Conservation (phyloP, 2,888 invertebrate genomes). For the Epirrhoe tristata region DNA sequence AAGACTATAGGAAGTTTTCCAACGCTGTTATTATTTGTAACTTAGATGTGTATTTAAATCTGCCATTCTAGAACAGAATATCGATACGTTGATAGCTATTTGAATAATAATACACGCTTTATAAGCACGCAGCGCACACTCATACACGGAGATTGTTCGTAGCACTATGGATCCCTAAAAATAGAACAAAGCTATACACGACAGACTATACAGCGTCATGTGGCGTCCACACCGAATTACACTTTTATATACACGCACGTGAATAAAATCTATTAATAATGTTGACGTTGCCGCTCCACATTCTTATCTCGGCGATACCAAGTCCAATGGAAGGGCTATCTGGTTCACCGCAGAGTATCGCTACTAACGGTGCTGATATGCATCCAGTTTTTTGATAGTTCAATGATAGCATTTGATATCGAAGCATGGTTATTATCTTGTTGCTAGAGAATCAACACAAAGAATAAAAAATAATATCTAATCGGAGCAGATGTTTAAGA, state of each 20-base stretch:
- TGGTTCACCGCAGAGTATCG: slow-evolving; percentile 30
- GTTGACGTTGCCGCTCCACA: slow-evolving; percentile 78
- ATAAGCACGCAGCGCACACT: slow-evolving; percentile 23
- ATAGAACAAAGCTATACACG: slow-evolving; percentile 60
- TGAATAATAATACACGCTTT: slow-evolving; percentile 26
- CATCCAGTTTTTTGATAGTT: slow-evolving; percentile 23
- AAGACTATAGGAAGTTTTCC: slow-evolving; percentile 25
- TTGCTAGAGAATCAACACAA: not conserved
- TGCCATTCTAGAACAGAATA: slow-evolving; percentile 18
- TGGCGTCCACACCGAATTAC: slow-evolving; percentile 67
- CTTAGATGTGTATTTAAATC: slow-evolving; percentile 14
- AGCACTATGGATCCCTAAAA: slow-evolving; percentile 53
- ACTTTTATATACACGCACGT: slow-evolving; percentile 52
- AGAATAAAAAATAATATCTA: not conserved
- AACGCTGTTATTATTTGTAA: slow-evolving; percentile 7
- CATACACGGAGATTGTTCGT: slow-evolving; percentile 46
- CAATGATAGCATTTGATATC: not conserved
- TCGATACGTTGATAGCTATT: slow-evolving; percentile 20
- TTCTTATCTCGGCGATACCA: slow-evolving; percentile 76
- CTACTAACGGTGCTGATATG: slow-evolving; percentile 21
- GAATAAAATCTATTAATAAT: slow-evolving; percentile 83
- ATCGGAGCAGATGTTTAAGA: not conserved
- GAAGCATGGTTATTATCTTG: not conserved
- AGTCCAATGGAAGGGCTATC: slow-evolving; percentile 57
- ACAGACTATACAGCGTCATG: slow-evolving; percentile 63